Base-by-base conservation (phyloP, 1,140 invertebrate genomes). In the Drepana arcuata region DNA sequence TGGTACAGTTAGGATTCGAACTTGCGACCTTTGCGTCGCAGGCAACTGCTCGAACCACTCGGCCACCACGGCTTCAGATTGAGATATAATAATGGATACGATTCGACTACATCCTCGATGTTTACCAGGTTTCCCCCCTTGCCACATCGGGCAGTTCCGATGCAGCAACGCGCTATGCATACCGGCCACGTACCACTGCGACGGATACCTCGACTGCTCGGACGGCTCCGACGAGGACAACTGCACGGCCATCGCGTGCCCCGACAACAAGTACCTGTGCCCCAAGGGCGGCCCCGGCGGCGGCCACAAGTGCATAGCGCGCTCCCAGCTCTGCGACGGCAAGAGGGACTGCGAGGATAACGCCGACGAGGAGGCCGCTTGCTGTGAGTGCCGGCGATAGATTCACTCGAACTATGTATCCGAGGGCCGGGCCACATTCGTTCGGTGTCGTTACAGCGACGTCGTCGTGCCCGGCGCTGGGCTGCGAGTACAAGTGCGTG, bases 121-220 rank as follows among this genome's bases (percentile, higher is more conserved):
- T n/a, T 28, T 40, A 38, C 27, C 75, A 95, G 94, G 91, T 83
- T 97, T 97, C 67, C 93, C 93, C 1, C 86, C 92, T 0, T 99
- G 97, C 78, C 90, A 94, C 54, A 89, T 89, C 29, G 93, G 93
- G 5, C 95, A 98, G 83, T 99, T 98, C 74, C 88, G 93, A 13
- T 99, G 97, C 84, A 90, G 91, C 23, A 98, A 98, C 74, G 93
- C 94, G 2, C 84, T 96, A 9, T 99, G 97, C 79, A 95, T 99
- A 35, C 94, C 96, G 0, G 86, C 87, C 7, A 89, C 88, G 14
- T 95, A 92, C 74, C 91, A 90, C 47, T 95, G 93, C 78, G 93
- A 94, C 50, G 92, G 92, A 7, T 92, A 92, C 69, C 86, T 89
- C 35, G 94, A 96, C 65, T 96, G 94, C 70, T 86, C 88, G 0